These are phyloP conservation scores for Acanthis flammea DNA, from an alignment of 2,797 vertebrate genomes.

Conservation along the genomic window DNA sequence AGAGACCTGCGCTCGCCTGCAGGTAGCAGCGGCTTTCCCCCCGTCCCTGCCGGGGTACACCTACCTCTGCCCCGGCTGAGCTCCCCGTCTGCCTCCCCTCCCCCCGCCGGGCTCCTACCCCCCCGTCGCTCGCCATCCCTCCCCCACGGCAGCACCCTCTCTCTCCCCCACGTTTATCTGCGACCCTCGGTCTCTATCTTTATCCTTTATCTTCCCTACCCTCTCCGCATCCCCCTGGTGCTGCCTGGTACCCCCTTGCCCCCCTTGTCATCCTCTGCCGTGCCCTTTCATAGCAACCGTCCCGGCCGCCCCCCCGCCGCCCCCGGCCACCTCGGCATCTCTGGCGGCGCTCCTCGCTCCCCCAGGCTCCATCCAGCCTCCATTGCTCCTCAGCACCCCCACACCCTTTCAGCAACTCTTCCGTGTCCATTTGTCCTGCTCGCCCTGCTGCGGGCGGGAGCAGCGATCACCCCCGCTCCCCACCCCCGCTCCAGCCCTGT, in stretches of 20 bases:
- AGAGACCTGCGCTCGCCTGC: neutral
- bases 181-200: neutral
- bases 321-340: neutral
- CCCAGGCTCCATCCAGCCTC: neutral
- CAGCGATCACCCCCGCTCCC: neutral
- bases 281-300: neutral
- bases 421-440: neutral
- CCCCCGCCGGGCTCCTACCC: neutral
- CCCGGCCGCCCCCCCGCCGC: neutral
- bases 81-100: neutral
- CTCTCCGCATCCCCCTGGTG: neutral
- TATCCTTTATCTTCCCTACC: neutral
- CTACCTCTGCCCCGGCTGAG: neutral
- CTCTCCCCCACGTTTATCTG: neutral
- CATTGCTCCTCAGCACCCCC: neutral
- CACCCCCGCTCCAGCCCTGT: neutral
- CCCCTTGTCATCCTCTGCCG: neutral
- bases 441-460: neutral
- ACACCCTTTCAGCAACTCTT: constrained; percentile 14
- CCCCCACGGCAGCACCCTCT: neutral
- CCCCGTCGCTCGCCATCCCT: neutral
- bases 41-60: neutral
- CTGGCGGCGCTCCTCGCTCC: neutral
- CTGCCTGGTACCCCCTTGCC: neutral
- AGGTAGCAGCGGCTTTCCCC: neutral